A percentile compares a stretch with the other conserved stretches of the same genome.
Evolutionary conservation across 2,113 vertebrate genomes (phyloP).

Genomic region (Noturus placidus): DNA sequence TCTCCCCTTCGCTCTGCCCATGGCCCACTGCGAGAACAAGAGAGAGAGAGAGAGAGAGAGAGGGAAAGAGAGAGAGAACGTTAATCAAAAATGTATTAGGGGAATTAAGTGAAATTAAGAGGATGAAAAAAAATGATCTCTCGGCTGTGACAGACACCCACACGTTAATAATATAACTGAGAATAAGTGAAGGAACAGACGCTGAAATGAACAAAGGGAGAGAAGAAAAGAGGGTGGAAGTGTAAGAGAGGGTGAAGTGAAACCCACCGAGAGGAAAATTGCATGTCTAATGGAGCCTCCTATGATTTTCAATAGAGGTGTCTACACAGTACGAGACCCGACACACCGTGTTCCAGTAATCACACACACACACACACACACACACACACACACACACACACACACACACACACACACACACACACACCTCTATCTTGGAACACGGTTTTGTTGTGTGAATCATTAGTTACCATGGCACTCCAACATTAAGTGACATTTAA

Average conservation of each 20-base stretch:
- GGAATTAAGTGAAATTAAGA: slow-evolving; percentile 8
- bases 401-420: slow-evolving; percentile 21
- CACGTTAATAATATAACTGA: not conserved
- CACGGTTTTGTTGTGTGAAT: slow-evolving; percentile 49
- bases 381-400: not conserved
- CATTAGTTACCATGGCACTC: slow-evolving; percentile 65
- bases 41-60: slow-evolving; percentile 2
- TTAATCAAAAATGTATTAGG: slow-evolving; percentile 1
- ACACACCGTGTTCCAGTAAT: slow-evolving; percentile 28
- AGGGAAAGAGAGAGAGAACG: slow-evolving; percentile 21
- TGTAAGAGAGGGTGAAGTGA: slow-evolving; percentile 35
- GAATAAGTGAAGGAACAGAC: not conserved
- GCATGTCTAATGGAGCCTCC: slow-evolving; percentile 39
- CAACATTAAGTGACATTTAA: slow-evolving; percentile 52
- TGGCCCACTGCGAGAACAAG: slow-evolving; percentile 83
- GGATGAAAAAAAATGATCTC: slow-evolving; percentile 3
- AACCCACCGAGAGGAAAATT: slow-evolving; percentile 44
- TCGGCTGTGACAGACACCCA: slow-evolving; percentile 3
- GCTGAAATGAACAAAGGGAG: slow-evolving; percentile 23
- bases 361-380: not conserved
- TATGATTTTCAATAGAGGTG: slow-evolving; percentile 43
- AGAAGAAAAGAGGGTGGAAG: slow-evolving; percentile 32
- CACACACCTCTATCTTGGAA: slow-evolving; percentile 32
- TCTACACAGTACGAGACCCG: slow-evolving; percentile 39
- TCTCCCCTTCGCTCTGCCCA: slow-evolving; percentile 92